Evolutionary conservation across 2,888 invertebrate species (phyloP).

Genomic region (Dasysyrphus albostriatus): DNA sequence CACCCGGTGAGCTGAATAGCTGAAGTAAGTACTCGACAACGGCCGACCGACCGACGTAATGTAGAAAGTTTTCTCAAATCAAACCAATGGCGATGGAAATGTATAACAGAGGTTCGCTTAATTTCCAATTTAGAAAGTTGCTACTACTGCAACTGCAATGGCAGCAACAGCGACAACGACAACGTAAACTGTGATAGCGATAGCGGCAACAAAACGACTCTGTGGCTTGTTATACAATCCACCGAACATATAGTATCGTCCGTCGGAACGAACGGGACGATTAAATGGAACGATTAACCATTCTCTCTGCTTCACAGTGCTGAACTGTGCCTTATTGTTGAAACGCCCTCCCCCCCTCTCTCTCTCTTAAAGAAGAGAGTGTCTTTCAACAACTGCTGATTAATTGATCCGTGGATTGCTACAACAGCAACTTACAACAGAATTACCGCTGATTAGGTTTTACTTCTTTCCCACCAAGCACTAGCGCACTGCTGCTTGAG

Average conservation of each 20-base stretch:
- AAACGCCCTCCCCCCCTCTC: no score
- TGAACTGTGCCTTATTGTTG: background rate
- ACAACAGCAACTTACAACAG: conserved; percentile 55
- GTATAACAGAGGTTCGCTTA: conserved; percentile 22
- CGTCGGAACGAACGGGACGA: conserved; percentile 18
- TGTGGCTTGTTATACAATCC: conserved; percentile 59
- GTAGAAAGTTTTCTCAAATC: conserved; percentile 65
- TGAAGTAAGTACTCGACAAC: background rate
- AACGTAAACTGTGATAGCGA: background rate
- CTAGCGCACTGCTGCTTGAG: no score
- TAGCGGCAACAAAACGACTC: conserved; percentile 28
- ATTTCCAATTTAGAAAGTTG: conserved; percentile 73
- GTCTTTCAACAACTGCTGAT: conserved; percentile 66
- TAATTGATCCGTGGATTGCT: conserved; percentile 69
- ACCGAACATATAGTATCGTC: conserved; percentile 7
- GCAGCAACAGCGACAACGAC: background rate
- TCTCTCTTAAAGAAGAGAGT: conserved; percentile 30
- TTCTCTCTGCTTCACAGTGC: background rate
- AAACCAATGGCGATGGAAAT: conserved; percentile 35
- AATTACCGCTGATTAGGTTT: conserved; percentile 72
- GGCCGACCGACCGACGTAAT: background rate
- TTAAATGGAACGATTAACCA: conserved; percentile 61
- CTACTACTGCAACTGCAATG: conserved; percentile 26
- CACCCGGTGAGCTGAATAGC: conserved; percentile 16
- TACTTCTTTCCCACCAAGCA: conserved; percentile 40